These are phyloP conservation scores for Ecdyonurus torrentis DNA, from an alignment of 2,888 invertebrate species.

Conservation along the genomic window DNA sequence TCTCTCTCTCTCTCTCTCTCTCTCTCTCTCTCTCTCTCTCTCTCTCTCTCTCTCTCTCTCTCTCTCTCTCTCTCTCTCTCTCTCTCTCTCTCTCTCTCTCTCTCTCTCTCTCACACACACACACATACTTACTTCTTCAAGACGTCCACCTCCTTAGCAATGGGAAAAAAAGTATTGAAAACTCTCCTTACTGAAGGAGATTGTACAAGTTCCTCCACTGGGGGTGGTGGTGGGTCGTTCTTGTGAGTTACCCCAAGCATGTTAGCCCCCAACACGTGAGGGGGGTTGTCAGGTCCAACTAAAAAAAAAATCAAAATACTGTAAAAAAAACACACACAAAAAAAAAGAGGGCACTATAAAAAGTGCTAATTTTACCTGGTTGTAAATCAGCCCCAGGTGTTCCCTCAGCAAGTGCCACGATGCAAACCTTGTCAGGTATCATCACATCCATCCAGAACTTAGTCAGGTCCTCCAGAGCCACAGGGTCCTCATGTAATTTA, in stretches of 20 bases:
- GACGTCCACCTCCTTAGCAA: background rate
- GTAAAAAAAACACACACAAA: no score
- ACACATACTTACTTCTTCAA: background rate
- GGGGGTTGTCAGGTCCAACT: background rate
- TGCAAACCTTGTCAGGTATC: background rate
- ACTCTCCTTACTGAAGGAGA: background rate
- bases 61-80: no score
- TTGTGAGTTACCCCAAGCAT: background rate
- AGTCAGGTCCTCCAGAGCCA: background rate
- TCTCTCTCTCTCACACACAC: no score
- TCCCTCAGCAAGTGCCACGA: background rate
- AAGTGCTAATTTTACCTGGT: background rate
- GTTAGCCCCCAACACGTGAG: background rate
- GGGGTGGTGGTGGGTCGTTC: background rate
- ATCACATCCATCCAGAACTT: background rate
- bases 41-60: no score
- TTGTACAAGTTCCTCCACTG: background rate
- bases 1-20: no score
- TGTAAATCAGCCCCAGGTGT: background rate
- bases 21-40: no score
- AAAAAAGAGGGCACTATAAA: no score
- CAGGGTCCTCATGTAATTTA: background rate
- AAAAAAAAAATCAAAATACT: no score
- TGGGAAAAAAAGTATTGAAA: background rate
- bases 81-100: no score